Conservation (phyloP, 2,113 vertebrate genomes). For the Ictalurus punctatus region DNA sequence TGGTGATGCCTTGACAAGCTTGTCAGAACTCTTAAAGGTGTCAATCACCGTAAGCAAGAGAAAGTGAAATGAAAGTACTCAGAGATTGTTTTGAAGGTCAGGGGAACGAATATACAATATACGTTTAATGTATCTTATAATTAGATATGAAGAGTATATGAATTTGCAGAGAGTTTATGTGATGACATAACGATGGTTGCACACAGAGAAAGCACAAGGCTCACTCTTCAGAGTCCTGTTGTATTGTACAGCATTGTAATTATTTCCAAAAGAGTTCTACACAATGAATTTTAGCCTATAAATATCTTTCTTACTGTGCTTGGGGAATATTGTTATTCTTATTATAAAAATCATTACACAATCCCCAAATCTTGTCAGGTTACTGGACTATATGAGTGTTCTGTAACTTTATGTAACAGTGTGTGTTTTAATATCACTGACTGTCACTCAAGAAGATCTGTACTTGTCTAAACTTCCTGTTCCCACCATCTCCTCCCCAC, state of each 20-base stretch:
- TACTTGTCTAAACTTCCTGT: slow-evolving; percentile 56
- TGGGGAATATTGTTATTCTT: slow-evolving; percentile 77
- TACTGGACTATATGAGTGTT: slow-evolving; percentile 78
- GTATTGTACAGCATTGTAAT: slow-evolving; percentile 93
- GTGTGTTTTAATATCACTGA: slow-evolving; percentile 84
- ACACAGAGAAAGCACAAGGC: slow-evolving; percentile 87
- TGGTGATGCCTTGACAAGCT: slow-evolving; percentile 57
- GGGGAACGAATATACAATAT: slow-evolving; percentile 20
- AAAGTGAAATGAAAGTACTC: neutral
- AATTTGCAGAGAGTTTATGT: slow-evolving; percentile 65
- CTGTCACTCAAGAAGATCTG: slow-evolving; percentile 63
- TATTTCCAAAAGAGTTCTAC: slow-evolving; percentile 84
- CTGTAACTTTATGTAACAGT: slow-evolving; percentile 82
- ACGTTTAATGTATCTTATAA: slow-evolving; percentile 45
- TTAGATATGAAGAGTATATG: slow-evolving; percentile 50
- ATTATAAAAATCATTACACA: slow-evolving; percentile 70
- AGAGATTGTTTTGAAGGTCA: neutral
- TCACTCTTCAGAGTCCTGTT: slow-evolving; percentile 77
- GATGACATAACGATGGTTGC: slow-evolving; percentile 64
- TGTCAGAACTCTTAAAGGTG: slow-evolving; percentile 45
- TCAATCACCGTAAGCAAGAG: slow-evolving; percentile 11
- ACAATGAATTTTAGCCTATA: slow-evolving; percentile 88
- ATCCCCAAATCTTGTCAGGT: slow-evolving; percentile 62
- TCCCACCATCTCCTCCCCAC: slow-evolving; percentile 50
- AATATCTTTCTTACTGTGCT: slow-evolving; percentile 90